Evolutionary conservation across 2,113 vertebrate genomes (phyloP).

Genomic region (Pterophyllum scalare): DNA sequence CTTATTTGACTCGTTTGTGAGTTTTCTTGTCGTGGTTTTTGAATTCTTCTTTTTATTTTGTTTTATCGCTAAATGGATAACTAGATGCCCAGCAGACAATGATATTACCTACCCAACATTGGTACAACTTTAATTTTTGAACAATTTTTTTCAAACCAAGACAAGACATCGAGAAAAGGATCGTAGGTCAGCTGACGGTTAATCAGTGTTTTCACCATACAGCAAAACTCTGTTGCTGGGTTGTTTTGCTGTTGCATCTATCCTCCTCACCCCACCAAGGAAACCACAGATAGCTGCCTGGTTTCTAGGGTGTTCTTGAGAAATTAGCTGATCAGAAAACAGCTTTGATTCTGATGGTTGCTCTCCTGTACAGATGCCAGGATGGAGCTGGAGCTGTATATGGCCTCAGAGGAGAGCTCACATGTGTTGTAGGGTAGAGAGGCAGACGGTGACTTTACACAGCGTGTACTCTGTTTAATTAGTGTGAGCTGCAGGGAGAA

Average conservation of each 20-base stretch:
- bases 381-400: neutral
- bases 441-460: neutral
- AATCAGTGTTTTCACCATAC: neutral
- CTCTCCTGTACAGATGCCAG: neutral
- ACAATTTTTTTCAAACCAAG: neutral
- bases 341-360: neutral
- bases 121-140: neutral
- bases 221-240: neutral
- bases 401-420: neutral
- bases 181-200: neutral
- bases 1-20: neutral
- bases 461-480: constrained; percentile 11
- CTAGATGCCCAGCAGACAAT: neutral
- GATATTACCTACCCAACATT: neutral
- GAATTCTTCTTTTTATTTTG: neutral
- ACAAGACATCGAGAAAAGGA: neutral
- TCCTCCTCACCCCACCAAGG: neutral
- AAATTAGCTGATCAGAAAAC: constrained; percentile 4
- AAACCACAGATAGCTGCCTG: neutral
- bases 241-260: neutral
- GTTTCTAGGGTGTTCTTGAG: neutral
- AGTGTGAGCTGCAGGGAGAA: neutral
- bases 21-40: neutral
- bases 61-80: neutral
- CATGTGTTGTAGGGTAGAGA: neutral